Evolutionary conservation across 2,888 invertebrate genomes (phyloP).

Genomic region (Cabera pusaria): DNA sequence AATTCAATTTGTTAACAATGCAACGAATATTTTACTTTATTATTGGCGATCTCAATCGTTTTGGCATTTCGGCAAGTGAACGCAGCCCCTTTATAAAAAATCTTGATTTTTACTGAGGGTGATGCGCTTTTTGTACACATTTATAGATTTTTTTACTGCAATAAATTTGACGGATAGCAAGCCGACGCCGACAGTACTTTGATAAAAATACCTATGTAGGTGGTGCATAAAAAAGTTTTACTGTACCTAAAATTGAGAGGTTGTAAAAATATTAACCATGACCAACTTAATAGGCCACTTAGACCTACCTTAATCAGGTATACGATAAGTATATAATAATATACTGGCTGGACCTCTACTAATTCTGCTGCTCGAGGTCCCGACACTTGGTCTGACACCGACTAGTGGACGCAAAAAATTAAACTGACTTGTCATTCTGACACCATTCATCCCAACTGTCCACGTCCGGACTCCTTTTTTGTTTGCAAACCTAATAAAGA

Average conservation of each 20-base stretch:
- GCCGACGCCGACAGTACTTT: no score
- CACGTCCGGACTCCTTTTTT: slow-evolving; percentile 53
- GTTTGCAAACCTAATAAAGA: slow-evolving; percentile 15
- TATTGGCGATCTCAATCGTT: slow-evolving; percentile 51
- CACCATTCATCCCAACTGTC: slow-evolving; percentile 74
- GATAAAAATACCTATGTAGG: no score
- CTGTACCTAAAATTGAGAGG: no score
- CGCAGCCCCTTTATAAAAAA: no score
- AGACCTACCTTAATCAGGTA: no score
- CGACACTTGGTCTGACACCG: slow-evolving; percentile 50
- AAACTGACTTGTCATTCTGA: slow-evolving; percentile 77
- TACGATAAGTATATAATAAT: no score
- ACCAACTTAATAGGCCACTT: no score
- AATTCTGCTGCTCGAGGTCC: slow-evolving; percentile 5
- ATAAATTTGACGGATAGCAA: no score
- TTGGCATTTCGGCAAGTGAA: slow-evolving; percentile 25
- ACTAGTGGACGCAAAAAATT: slow-evolving; percentile 64
- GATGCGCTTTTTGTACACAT: slow-evolving; percentile 2
- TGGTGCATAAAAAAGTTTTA: no score
- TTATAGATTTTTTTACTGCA: no score
- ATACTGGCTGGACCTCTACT: not conserved
- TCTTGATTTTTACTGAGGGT: no score
- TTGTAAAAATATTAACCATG: no score
- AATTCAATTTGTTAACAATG: slow-evolving; percentile 76
- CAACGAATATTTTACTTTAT: slow-evolving; percentile 52